Base-by-base conservation (phyloP, 2,797 vertebrate species). In the Neomorphus geoffroyi region DNA sequence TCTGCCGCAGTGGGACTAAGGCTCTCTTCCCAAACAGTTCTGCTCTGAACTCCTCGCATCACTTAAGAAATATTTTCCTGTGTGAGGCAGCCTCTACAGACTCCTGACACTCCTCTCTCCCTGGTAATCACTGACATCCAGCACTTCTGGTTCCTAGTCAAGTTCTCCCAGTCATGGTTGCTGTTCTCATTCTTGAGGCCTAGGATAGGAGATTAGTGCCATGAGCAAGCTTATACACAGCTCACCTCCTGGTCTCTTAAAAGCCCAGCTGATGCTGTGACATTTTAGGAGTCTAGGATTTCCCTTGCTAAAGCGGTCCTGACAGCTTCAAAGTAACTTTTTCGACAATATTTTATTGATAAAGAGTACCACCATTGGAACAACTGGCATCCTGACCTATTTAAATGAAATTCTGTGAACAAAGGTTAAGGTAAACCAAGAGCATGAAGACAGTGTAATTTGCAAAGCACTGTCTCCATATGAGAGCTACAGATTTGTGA, bases 321-420 rank as follows among this genome's bases (percentile, higher is more conserved):
- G 73, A 92, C 53, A 86, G 73, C 50, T 94, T 75, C 83, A 86
- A 90, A 92, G 37, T 81, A 84, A 81, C 7, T 73, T 84, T 69
- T 46, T 81, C 30, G 30, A 61, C 51, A 84, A 37, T 92, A 70
- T 91, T 96, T 96, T 95, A 94, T 91, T 94, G 86, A 93, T 28
- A 70, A 37, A 73, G 37, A 33, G 24, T 12, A 85, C 27, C 69
- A 27, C 9, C 61, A 22, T 51, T n/a, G 0, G 0, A 92, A 71
- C 16, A 56, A 60, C 35, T 56, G 32, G 48, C 46, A 48, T n/a
- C 26, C 33, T 60, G 19, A 73, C 26, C 45, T 45, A 45, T 32
- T 67, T 48, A 66, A 80, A 67, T 19, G 1, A 78, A 80, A 86
- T 32, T 57, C 35, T 2, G 0, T 53, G 33, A 84, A 81, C 8